Conservation (phyloP, 2,113 vertebrate species). For the Chloroceryle aenea region DNA sequence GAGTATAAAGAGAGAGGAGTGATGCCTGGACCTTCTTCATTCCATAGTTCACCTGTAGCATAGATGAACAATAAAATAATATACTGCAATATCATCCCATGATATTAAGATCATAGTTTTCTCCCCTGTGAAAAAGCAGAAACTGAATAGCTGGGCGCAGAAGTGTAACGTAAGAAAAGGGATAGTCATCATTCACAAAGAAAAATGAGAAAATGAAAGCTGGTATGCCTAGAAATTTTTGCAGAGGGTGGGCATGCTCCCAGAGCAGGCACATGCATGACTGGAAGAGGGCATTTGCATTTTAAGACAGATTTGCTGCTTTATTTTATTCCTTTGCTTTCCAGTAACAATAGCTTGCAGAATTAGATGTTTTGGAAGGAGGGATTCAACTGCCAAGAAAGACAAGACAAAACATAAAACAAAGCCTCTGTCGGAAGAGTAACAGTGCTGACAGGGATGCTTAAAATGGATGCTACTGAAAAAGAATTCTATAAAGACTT, state of each 20-base stretch:
- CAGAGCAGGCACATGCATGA: background rate
- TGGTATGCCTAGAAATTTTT: conserved; percentile 9
- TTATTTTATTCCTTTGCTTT: conserved; percentile 17
- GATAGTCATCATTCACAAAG: conserved; percentile 27
- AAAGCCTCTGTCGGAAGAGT: background rate
- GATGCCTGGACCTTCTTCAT: background rate
- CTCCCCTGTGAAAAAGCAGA: conserved; percentile 28
- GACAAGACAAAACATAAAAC: background rate
- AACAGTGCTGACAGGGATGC: background rate
- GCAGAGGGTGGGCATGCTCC: background rate
- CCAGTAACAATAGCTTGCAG: background rate
- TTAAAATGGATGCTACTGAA: background rate
- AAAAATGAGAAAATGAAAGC: conserved; percentile 26
- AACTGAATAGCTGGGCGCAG: conserved; percentile 21
- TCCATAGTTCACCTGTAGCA: background rate
- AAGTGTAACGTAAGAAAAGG: conserved; percentile 26
- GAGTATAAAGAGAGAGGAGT: background rate
- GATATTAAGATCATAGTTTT: background rate
- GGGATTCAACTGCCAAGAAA: background rate
- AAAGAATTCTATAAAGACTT: background rate
- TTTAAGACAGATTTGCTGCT: conserved; percentile 4
- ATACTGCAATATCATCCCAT: background rate
- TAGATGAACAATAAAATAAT: background rate
- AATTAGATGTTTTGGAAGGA: background rate
- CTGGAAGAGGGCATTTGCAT: background rate